A percentile compares a stretch with the other conserved stretches of the same genome.
These are phyloP conservation scores for Teleiodes luculella DNA, from an alignment of 2,888 invertebrate species.

Conservation along the genomic window DNA sequence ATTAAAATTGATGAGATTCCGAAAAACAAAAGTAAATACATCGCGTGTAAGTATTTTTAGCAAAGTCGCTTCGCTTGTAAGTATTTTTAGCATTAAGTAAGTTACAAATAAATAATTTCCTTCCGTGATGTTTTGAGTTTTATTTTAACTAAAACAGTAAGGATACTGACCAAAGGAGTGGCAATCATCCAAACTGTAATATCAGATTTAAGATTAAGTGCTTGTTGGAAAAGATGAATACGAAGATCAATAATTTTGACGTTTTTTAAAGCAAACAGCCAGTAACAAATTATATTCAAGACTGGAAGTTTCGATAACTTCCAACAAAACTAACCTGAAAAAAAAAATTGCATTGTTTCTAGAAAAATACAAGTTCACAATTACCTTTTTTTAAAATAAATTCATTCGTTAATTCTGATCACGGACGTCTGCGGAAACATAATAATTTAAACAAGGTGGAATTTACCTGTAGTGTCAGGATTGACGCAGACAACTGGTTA, in stretches of 20 bases:
- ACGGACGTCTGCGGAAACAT: background rate
- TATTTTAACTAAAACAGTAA: background rate
- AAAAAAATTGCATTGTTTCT: background rate
- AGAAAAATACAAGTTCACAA: background rate
- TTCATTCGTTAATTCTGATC: background rate
- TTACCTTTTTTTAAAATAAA: too few species aligned
- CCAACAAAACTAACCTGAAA: background rate
- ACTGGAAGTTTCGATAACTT: background rate
- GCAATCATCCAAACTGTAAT: too few species aligned
- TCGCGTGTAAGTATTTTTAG: background rate
- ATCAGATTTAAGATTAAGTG: too few species aligned
- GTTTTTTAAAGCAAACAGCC: too few species aligned
- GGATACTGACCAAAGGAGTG: background rate
- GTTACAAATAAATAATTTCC: background rate
- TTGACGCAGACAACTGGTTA: background rate
- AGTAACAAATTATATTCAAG: too few species aligned
- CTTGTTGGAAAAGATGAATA: too few species aligned
- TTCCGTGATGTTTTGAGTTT: background rate
- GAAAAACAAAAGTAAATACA: background rate
- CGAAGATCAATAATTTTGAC: too few species aligned
- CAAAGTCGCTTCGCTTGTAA: too few species aligned
- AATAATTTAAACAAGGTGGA: background rate
- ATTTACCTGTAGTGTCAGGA: background rate
- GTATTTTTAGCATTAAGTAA: background rate
- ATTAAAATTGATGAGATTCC: background rate